These are phyloP conservation scores for Ecliptopera silaceata DNA, from an alignment of 2,888 invertebrate species.

Conservation along the genomic window DNA sequence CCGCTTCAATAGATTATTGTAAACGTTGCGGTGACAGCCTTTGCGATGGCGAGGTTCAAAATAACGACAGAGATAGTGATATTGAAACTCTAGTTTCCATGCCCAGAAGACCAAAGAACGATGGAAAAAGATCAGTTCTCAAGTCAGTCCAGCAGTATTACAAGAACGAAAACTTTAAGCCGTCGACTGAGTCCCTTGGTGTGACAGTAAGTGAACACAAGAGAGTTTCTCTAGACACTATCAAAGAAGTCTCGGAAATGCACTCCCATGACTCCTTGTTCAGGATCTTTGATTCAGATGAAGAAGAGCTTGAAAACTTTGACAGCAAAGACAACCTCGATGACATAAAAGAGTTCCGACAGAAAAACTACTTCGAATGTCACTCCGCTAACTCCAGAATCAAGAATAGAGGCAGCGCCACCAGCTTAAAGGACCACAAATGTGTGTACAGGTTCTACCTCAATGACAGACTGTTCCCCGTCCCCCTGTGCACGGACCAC, in stretches of 20 bases:
- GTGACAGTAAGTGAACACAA: constrained; percentile 41
- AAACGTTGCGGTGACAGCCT: constrained; percentile 58
- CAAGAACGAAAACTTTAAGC: constrained; percentile 64
- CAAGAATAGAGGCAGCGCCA: constrained; percentile 47
- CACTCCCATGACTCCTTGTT: constrained; percentile 43
- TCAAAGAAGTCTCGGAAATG: constrained; percentile 59
- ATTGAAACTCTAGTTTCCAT: constrained; percentile 16
- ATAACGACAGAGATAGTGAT: constrained; percentile 4
- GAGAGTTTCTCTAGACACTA: constrained; percentile 57
- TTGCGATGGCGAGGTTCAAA: background rate
- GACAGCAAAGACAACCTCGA: constrained; percentile 45
- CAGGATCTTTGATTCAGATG: constrained; percentile 44
- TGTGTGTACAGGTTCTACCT: constrained; percentile 82
- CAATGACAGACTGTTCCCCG: constrained; percentile 82
- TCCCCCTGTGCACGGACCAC: constrained; percentile 71
- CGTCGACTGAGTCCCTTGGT: constrained; percentile 53
- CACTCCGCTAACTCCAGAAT: constrained; percentile 76
- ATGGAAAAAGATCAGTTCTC: constrained; percentile 23
- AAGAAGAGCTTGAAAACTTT: constrained; percentile 46
- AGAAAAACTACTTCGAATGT: constrained; percentile 84
- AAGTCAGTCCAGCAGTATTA: constrained; percentile 60
- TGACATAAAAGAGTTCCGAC: constrained; percentile 75
- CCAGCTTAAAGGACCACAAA: constrained; percentile 61
- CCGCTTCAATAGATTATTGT: constrained; percentile 40
- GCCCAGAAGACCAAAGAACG: constrained; percentile 2